These are phyloP conservation scores for Tenthredo scrophulariae DNA, from an alignment of 2,888 invertebrate species.

Conservation along the genomic window DNA sequence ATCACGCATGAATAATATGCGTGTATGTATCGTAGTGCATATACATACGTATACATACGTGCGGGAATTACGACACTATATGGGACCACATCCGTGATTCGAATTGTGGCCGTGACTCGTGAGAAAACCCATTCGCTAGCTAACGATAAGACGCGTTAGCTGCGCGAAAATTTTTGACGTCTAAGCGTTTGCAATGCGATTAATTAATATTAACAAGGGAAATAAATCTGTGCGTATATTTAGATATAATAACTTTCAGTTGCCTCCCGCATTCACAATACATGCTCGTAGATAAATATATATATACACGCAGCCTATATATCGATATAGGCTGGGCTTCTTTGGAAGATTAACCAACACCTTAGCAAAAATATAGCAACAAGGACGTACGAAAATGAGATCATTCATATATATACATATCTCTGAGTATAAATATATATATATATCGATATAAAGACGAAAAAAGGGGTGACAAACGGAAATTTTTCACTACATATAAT, in stretches of 20 bases:
- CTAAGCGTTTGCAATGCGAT: conserved; percentile 3
- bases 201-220: not conserved
- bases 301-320: conserved; percentile 28
- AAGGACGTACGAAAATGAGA: conserved; percentile 43
- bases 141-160: conserved; percentile 1
- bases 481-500: conserved; percentile 17
- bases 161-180: not conserved
- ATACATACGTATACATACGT: not conserved
- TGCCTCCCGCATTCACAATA: conserved; percentile 15
- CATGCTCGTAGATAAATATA: conserved; percentile 44
- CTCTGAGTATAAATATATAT: conserved; percentile 42
- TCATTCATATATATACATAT: conserved; percentile 43
- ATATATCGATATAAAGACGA: conserved; percentile 32
- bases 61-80: not conserved
- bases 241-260: not conserved
- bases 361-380: conserved; percentile 51
- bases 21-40: not conserved
- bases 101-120: not conserved
- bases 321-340: not conserved
- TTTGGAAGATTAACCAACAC: conserved; percentile 53
- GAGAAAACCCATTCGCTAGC: not conserved
- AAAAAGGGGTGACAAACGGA: not conserved
- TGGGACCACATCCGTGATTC: not conserved
- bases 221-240: conserved; percentile 35
- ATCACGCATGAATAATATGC: not conserved